Base-by-base conservation (phyloP, 2,888 invertebrate species). In the Cantharis nigra region DNA sequence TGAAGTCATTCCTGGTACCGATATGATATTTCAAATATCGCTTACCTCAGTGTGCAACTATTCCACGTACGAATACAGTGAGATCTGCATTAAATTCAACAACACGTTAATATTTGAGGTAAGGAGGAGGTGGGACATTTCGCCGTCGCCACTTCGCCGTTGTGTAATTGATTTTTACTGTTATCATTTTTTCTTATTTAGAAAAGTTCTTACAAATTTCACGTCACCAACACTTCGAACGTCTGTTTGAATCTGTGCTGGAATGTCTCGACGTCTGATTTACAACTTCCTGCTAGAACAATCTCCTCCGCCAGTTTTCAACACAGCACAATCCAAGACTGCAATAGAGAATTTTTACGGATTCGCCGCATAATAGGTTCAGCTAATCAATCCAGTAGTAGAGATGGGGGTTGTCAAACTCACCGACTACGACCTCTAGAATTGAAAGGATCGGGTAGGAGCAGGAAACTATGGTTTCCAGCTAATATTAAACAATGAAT, bases 81-180 rank as follows among this genome's bases (percentile, higher is more conserved):
- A 90, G n/a, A 80, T 85, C 3, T 88, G 90, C 69, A 89, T 90
- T 18, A 70, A 83, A 69, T 88, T 93, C 77, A 86, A 86, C 3
- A 91, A 92, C 80, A 92, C 92, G 0, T 90, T 91, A 80, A 90
- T 92, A 83, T 92, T 88, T 75, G 88, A 90, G 85, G 90, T 90
- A 82, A 77, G 75, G 71, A 69, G 20, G 20, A 3, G 2, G 3
- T 20, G 20, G 20, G 3, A 3, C 20, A 20, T 20, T 20, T 20
- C 20, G 20, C 20, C 20, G 20, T 20, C 18, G 18, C 18, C 18
- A 18, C 18, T 18, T 18, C 18, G 18, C 18, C n/a, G n/a, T n/a
- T n/a, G n/a, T n/a, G n/a, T n/a, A n/a, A n/a, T n/a, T n/a, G n/a
- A n/a, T 23, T 16, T n/a, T 10, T 5, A 49, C 9, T 9, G 30